These are phyloP conservation scores for Hiodon alosoides DNA, from an alignment of 2,113 vertebrate genomes.

Conservation along the genomic window DNA sequence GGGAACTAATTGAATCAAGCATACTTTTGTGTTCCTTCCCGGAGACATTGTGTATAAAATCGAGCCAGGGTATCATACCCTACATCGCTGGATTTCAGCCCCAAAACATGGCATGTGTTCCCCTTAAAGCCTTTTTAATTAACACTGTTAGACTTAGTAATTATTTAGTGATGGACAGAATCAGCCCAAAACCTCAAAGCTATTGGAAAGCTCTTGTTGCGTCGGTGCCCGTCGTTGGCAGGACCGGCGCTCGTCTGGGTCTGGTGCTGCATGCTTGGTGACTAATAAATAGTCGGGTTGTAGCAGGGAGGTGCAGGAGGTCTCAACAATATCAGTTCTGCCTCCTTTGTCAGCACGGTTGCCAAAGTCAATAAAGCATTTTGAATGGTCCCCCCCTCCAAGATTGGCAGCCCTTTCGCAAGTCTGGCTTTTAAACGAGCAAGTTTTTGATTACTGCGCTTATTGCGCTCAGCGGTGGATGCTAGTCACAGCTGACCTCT, in stretches of 20 bases:
- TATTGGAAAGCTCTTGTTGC: not conserved
- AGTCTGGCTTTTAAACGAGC: not conserved
- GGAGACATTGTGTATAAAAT: not conserved
- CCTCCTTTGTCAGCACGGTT: conserved; percentile 29
- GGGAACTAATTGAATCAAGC: conserved; percentile 7
- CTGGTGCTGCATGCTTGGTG: not conserved
- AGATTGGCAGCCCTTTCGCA: conserved; percentile 15
- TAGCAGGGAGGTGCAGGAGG: conserved; percentile 5
- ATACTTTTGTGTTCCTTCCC: not conserved
- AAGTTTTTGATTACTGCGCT: conserved; percentile 7
- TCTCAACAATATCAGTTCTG: conserved; percentile 20
- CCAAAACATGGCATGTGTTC: not conserved
- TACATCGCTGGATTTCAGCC: not conserved
- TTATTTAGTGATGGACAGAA: conserved; percentile 6
- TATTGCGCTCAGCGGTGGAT: conserved; percentile 2
- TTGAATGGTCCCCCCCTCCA: conserved; percentile 25
- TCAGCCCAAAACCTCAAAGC: not conserved
- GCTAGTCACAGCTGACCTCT: conserved; percentile 7
- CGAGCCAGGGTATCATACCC: not conserved
- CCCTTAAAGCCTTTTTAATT: conserved; percentile 25
- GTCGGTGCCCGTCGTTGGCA: not conserved
- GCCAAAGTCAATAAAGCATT: conserved; percentile 38
- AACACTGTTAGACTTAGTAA: not conserved
- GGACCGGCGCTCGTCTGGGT: too few species aligned
- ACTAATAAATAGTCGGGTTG: not conserved